phyloP scores from a whole-genome alignment of 1,140 invertebrate genomes.

The Cotesia chilonis region DNA sequence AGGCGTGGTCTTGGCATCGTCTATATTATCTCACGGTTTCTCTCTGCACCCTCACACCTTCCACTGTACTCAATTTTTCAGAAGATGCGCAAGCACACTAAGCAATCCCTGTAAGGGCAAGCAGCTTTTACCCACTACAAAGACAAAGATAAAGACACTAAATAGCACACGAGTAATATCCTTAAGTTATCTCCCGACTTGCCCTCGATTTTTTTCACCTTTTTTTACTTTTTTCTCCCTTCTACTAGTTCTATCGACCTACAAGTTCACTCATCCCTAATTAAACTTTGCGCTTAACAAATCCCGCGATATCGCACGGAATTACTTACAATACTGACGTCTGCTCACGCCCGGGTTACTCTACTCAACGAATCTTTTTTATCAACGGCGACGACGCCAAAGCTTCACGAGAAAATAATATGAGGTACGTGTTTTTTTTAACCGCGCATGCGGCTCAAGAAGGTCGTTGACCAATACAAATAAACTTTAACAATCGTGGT shows the following conservation, averaged over 20 bases:
- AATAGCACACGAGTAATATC: slow-evolving; percentile 23
- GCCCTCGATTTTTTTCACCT: neutral
- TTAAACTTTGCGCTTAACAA: neutral
- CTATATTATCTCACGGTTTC: slow-evolving; percentile 31
- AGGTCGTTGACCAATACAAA: slow-evolving; percentile 30
- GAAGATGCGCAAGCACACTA: slow-evolving; percentile 24
- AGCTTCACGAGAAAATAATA: slow-evolving; percentile 48
- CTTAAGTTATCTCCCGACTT: slow-evolving; percentile 4
- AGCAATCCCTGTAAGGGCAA: slow-evolving; percentile 31
- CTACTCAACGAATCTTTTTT: slow-evolving; percentile 54
- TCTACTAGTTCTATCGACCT: neutral
- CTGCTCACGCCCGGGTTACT: slow-evolving; percentile 6
- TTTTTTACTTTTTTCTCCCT: neutral
- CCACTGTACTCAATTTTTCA: slow-evolving; percentile 1
- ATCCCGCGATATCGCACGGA: slow-evolving; percentile 12
- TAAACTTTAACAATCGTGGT: slow-evolving; percentile 30
- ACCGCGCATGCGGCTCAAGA: slow-evolving; percentile 54
- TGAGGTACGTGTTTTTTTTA: slow-evolving; percentile 48
- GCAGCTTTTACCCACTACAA: slow-evolving; percentile 21
- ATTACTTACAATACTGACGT: slow-evolving; percentile 24
- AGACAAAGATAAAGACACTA: slow-evolving; percentile 5
- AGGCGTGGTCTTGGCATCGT: slow-evolving; percentile 58
- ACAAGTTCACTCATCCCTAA: slow-evolving; percentile 7
- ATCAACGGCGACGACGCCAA: slow-evolving; percentile 45
- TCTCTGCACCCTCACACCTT: neutral